Evolutionary conservation across 2,797 vertebrate species (phyloP).

Genomic region (Odontamblyopus lacepedii): DNA sequence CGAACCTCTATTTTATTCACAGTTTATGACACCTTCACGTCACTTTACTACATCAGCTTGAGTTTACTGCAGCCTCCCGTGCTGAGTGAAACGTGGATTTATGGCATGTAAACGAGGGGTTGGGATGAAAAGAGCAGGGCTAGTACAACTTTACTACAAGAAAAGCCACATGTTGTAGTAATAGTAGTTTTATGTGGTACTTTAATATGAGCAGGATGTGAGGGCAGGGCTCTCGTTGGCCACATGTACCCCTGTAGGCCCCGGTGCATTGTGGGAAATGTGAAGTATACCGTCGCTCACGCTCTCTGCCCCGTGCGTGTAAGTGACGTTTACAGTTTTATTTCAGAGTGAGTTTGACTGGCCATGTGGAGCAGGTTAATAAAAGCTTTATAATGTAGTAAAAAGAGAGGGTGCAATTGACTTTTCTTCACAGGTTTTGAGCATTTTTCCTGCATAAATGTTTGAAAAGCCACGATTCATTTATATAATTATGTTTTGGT

Average conservation of each 20-base stretch:
- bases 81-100: constrained; percentile 5
- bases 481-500: background rate
- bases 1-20: background rate
- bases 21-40: background rate
- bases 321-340: background rate
- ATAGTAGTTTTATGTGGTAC: background rate
- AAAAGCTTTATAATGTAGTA: background rate
- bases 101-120: constrained; percentile 7
- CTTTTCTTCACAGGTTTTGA: background rate
- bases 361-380: constrained; percentile 5
- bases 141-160: constrained; percentile 5
- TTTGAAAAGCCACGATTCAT: background rate
- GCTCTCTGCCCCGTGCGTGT: background rate
- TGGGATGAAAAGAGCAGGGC: constrained; percentile 34
- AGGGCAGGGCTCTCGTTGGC: background rate
- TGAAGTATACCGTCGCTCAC: background rate
- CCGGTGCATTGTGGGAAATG: background rate
- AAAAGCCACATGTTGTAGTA: constrained; percentile 17
- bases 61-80: constrained; percentile 6
- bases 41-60: background rate
- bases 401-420: background rate
- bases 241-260: background rate
- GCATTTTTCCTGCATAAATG: background rate
- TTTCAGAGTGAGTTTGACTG: background rate
- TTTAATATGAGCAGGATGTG: background rate